Percentiles rank a stretch among this genome's conserved stretches.
Evolutionary conservation across 2,797 vertebrate genomes (phyloP).

Genomic region (Benthosema pterotum): DNA sequence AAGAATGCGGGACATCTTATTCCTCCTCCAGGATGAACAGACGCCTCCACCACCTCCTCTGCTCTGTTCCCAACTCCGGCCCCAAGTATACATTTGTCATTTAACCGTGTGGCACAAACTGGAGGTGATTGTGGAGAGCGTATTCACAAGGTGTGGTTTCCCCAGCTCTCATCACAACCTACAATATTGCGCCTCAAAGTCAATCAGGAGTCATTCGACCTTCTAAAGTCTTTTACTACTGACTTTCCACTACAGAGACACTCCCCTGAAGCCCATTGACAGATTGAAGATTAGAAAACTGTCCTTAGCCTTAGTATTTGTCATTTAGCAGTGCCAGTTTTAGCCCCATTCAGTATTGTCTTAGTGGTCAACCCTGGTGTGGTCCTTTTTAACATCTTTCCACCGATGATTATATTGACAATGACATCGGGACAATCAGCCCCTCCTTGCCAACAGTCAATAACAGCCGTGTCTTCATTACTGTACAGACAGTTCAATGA

Average conservation of each 20-base stretch:
- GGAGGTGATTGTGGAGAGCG: not conserved
- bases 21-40: conserved; percentile 31
- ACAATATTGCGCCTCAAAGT: no score
- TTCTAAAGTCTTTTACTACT: no score
- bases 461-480: not conserved
- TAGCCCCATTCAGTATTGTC: no score
- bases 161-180: not conserved
- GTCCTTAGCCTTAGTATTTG: no score
- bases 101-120: not conserved
- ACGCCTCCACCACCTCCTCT: conserved; percentile 26
- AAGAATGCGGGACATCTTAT: conserved; percentile 7
- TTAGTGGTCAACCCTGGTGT: no score
- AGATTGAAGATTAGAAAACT: no score
- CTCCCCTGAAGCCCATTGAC: no score
- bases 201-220: no score
- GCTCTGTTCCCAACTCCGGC: conserved; percentile 7
- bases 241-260: no score
- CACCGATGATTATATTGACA: conserved; percentile 1
- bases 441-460: conserved; percentile 7
- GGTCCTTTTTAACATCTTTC: conserved; percentile 3
- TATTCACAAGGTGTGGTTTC: not conserved
- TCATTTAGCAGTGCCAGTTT: no score
- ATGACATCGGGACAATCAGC: conserved; percentile 1
- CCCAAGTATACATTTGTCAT: conserved; percentile 36
- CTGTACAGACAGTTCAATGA: conserved; percentile 2